Evolutionary conservation across 2,888 invertebrate genomes (phyloP).

Genomic region (Beris chalybata): DNA sequence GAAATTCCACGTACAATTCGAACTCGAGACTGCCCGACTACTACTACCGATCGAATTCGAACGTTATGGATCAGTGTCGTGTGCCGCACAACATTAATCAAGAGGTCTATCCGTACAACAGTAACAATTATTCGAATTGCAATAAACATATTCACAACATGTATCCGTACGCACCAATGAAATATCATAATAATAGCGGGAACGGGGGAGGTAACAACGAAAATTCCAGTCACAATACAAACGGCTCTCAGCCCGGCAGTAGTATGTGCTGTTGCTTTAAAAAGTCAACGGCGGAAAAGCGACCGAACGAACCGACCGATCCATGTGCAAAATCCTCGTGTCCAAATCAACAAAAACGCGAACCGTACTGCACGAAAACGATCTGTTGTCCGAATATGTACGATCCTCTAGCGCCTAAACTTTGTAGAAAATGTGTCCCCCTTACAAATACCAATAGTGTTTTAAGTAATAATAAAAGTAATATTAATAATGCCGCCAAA

Average conservation of each 20-base stretch:
- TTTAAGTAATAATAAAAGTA: neutral
- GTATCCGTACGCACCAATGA: slow-evolving; percentile 20
- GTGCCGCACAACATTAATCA: slow-evolving; percentile 26
- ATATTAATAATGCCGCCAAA: neutral
- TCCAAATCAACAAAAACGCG: slow-evolving; percentile 1
- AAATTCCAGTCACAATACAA: neutral
- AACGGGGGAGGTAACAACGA: slow-evolving; percentile 10
- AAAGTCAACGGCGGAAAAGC: slow-evolving; percentile 9
- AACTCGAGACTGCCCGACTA: slow-evolving; percentile 19
- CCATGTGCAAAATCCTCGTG: neutral
- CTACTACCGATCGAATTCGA: slow-evolving; percentile 26
- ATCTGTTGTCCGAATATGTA: slow-evolving; percentile 24
- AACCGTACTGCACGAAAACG: slow-evolving; percentile 17
- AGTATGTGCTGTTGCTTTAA: slow-evolving; percentile 25
- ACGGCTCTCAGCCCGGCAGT: neutral
- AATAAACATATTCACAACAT: slow-evolving; percentile 23
- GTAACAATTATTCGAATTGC: slow-evolving; percentile 18
- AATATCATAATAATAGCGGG: slow-evolving; percentile 1
- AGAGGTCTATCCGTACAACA: slow-evolving; percentile 19
- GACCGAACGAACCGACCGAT: slow-evolving; percentile 25
- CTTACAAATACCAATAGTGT: neutral
- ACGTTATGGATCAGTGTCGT: slow-evolving; percentile 24
- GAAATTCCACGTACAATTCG: slow-evolving; percentile 24
- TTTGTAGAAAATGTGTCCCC: slow-evolving; percentile 21
- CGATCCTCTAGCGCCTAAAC: slow-evolving; percentile 12